Evolutionary conservation across 1,140 invertebrate genomes (phyloP).

Genomic region (Caerostris extrusa): DNA sequence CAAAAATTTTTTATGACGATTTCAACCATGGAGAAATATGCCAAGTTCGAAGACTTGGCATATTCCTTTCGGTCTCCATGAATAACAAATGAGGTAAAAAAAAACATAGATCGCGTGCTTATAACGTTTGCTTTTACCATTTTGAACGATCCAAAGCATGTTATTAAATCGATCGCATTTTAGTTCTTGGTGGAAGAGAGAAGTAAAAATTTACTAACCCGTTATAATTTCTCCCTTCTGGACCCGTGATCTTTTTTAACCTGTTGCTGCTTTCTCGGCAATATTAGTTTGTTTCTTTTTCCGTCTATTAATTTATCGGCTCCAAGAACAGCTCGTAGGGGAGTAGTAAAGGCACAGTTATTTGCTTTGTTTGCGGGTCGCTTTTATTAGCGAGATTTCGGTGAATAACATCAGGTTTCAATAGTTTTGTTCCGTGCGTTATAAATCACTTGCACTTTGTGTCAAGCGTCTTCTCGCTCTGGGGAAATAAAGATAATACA

Average conservation of each 20-base stretch:
- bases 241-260: conserved; percentile 28
- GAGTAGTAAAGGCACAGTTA: not conserved
- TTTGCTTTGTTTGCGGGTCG: not conserved
- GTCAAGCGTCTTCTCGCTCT: not conserved
- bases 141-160: not conserved
- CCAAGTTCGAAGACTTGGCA: not conserved
- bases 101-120: conserved; percentile 13
- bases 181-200: not conserved
- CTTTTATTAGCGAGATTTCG: conserved; percentile 6
- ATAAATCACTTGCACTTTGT: not conserved
- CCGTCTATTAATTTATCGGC: conserved; percentile 30
- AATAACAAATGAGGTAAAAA: not conserved
- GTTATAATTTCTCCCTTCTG: not conserved
- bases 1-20: not conserved
- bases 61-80: not conserved
- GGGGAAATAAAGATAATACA: too few relatives aligned
- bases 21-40: not conserved
- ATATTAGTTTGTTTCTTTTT: conserved; percentile 40
- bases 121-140: conserved; percentile 12
- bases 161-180: conserved; percentile 32
- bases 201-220: conserved; percentile 28
- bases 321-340: not conserved
- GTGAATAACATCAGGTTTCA: conserved; percentile 42
- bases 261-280: not conserved
- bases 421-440: not conserved